Base-by-base conservation (phyloP, 2,113 vertebrate genomes). In the Pygathrix nemaeus region DNA sequence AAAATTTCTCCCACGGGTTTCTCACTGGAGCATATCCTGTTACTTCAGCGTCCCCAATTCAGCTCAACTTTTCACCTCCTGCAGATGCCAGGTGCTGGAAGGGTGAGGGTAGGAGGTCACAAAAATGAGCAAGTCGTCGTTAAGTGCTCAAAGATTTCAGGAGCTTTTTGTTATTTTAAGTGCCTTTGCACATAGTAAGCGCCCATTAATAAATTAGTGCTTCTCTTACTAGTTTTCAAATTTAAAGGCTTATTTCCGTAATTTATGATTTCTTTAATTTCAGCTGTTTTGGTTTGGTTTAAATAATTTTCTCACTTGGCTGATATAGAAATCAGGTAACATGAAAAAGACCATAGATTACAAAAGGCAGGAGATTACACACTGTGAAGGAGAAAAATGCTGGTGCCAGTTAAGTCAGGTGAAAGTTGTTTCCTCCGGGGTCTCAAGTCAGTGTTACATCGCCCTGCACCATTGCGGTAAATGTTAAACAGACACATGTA, bases 391-490 rank as follows among this genome's bases (percentile, higher is more conserved):
- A 57, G 76, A 61, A 50, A 92, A 93, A 9, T 59, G 76, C 57
- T 81, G n/a, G n/a, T 76, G 21, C 8, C 20, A 92, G 25, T 94
- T 43, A 64, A 70, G 61, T 50, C 17, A 57, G 43, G 59, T 72
- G 40, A 70, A 91, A 88, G 78, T 73, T 83, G 48, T 7, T 95
- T 96, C 79, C 35, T 88, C 14, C 32, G 8, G 66, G 27, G 20
- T 79, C 35, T 64, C 18, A 4, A 32, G 27, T 72, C 72, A 38
- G 7, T 55, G 55, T 70, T 59, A 1, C 10, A 3, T 52, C 16
- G 35, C 38, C 2, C 27, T 27, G 23, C 43, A 1, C 18, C 21
- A 0, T 38, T 70, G 86, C 40, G 1, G 8, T 64, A 38, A 38
- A 18, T 43, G 35, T 84, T 72, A 87, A 75, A 12, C 21, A 70